Percentiles rank a stretch among this genome's conserved stretches.
Evolutionary conservation across 1,140 invertebrate species (phyloP).

Genomic region (Myzus persicae): DNA sequence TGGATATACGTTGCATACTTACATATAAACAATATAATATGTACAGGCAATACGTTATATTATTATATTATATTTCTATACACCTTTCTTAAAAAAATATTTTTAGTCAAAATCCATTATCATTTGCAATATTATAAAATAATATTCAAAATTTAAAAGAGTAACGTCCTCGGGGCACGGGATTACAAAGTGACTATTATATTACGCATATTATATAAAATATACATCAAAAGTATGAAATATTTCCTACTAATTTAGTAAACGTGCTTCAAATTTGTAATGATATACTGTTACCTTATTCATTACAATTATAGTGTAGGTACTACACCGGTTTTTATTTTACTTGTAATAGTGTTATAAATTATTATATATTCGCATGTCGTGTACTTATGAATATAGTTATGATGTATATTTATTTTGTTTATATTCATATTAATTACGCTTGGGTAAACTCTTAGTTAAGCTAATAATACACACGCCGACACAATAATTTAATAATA

Average conservation of each 20-base stretch:
- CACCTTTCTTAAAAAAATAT: not conserved
- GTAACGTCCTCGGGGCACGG: not conserved
- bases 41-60: too few relatives aligned
- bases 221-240: not conserved
- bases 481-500: slow-evolving; percentile 4
- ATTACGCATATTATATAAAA: not conserved
- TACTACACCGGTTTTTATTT: not conserved
- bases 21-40: too few relatives aligned
- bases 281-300: not conserved
- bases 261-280: not conserved
- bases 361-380: not conserved
- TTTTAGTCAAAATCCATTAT: not conserved
- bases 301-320: not conserved
- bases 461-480: not conserved
- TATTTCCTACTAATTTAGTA: not conserved
- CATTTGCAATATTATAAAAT: not conserved
- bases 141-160: too few relatives aligned
- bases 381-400: not conserved
- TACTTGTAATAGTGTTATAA: not conserved
- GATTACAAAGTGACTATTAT: not conserved
- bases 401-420: not conserved
- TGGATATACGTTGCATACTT: too few relatives aligned
- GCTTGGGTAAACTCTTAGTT: not conserved
- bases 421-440: not conserved
- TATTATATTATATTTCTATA: too few relatives aligned